Base-by-base conservation (phyloP, 1,140 invertebrate genomes). In the Diploscapter pachys region DNA sequence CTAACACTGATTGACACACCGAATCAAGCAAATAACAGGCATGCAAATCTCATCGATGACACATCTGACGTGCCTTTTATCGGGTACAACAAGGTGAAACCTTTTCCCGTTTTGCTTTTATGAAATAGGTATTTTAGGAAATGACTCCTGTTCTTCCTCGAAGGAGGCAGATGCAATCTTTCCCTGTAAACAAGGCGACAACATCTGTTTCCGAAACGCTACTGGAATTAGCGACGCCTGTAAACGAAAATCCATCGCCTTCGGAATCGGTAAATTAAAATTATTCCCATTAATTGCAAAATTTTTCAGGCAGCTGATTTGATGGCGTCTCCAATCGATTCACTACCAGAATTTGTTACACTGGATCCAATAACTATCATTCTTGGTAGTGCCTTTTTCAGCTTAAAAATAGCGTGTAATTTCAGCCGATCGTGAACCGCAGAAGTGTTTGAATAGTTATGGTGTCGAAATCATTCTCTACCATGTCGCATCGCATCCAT, bases 81-180 rank as follows among this genome's bases (percentile, higher is more conserved):
- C 56, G 66, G 66, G n/a, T 68, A 55, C 52, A 54, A 68, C 52
- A 68, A 54, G 66, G 66, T 68, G 57, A 59, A 59, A 59, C 57
- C 1, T 31, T 59, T 59, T 59, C 57, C 57, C 9, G 9, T 11
- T 11, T 59, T 59, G 31, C 31, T 54, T 48, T 52, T 55, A 54
- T 52, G 48, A 5, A 53, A 6, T 68, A 53, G 6, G 11, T n/a
- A 68, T 54, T 68, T 68, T 8, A 68, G 66, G 57, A 59, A 59
- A 59, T 31, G 31, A 11, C 31, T 59, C 31, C 57, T 31, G 31
- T 59, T 2, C 66, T 68, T 5, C 51, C 11, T 52, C 9, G 66
- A 8, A 51, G 66, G 8, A 31, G 31, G 31, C 31, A 31, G 31
- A 31, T 31, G 31, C 31, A 31, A 31, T 31, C 31, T 31, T 31